Evolutionary conservation across 2,888 invertebrate genomes (phyloP).

Genomic region (Melinaea menophilus): DNA sequence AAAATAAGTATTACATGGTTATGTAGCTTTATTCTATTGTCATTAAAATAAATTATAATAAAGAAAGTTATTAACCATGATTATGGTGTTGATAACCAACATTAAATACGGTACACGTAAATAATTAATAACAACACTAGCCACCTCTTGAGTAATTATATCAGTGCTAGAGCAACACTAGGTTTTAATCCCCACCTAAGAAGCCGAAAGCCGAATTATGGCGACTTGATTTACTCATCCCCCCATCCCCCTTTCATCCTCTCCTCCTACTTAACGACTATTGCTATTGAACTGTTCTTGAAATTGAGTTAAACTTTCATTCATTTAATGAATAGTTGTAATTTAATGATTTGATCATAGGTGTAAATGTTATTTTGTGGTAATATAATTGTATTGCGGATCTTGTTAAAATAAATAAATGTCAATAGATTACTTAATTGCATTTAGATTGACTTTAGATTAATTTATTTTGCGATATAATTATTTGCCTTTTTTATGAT

Average conservation of each 20-base stretch:
- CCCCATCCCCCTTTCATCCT: constrained; percentile 2
- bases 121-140: background rate
- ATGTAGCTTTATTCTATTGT: too few species aligned
- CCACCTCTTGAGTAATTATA: constrained; percentile 16
- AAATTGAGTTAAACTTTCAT: constrained; percentile 14
- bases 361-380: background rate
- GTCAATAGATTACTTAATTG: too few species aligned
- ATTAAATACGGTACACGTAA: too few species aligned
- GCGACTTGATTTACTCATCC: constrained; percentile 23
- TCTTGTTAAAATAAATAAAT: background rate
- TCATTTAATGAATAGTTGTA: constrained; percentile 14
- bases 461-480: too few species aligned
- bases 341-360: constrained; percentile 1
- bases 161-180: constrained; percentile 17
- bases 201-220: constrained; percentile 24
- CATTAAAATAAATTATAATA: too few species aligned
- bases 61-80: too few species aligned
- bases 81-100: too few species aligned
- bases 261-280: constrained; percentile 15
- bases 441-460: too few species aligned
- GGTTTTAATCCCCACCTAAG: constrained; percentile 26
- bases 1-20: too few species aligned
- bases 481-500: too few species aligned
- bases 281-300: constrained; percentile 16
- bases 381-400: background rate